These are phyloP conservation scores for Cyrtorhinus lividipennis DNA, from an alignment of 1,140 invertebrate genomes.

Conservation along the genomic window DNA sequence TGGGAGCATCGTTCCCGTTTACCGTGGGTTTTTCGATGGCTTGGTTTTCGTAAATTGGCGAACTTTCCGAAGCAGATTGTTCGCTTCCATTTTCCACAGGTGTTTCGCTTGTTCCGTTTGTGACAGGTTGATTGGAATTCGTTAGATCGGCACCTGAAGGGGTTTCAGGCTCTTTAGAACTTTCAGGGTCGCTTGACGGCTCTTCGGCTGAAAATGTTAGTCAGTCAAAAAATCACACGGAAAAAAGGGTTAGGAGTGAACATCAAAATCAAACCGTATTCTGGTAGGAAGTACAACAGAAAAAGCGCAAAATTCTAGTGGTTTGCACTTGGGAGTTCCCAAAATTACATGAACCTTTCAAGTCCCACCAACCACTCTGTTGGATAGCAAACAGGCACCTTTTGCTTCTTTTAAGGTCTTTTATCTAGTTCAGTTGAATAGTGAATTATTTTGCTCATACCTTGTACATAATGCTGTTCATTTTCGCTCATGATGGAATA, in stretches of 20 bases:
- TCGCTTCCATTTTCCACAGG: conserved; percentile 19
- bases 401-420: too few species aligned
- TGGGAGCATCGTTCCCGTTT: conserved; percentile 32
- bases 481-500: too few species aligned
- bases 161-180: conserved; percentile 13
- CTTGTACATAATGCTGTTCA: too few species aligned
- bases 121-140: neutral
- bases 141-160: conserved; percentile 8
- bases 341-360: too few species aligned
- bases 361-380: too few species aligned
- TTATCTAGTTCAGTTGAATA: too few species aligned
- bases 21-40: neutral
- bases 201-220: conserved; percentile 20
- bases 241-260: neutral
- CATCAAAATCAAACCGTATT: neutral
- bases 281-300: too few species aligned
- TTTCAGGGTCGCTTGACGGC: neutral
- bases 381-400: too few species aligned
- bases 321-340: neutral
- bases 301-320: neutral
- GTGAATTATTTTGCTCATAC: too few species aligned
- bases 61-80: conserved; percentile 20
- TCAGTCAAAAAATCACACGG: too few species aligned
- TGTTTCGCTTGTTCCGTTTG: neutral
- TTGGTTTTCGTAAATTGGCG: neutral